Percentiles rank a stretch among this genome's conserved stretches.
Evolutionary conservation across 2,888 invertebrate genomes (phyloP).

Genomic region (Tachina grossa): DNA sequence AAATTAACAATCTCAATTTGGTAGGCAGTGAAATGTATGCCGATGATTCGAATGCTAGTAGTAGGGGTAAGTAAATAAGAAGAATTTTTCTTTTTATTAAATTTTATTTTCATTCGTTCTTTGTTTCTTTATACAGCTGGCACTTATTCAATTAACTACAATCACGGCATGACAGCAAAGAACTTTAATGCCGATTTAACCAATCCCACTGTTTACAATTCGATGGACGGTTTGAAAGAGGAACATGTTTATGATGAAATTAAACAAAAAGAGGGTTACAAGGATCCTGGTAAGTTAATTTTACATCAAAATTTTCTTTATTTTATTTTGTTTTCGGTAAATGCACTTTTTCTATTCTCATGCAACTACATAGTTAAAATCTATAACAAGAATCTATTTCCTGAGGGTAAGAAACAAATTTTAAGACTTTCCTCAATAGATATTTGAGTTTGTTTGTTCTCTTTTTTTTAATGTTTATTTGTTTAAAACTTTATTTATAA

Average conservation of each 20-base stretch:
- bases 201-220: conserved; percentile 92
- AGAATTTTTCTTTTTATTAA: neutral
- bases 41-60: conserved; percentile 84
- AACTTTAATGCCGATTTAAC: conserved; percentile 93
- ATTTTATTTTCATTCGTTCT: conserved; percentile 31
- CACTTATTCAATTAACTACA: conserved; percentile 85
- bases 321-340: conserved; percentile 10
- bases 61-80: conserved; percentile 81
- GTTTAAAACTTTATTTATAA: conserved; percentile 3
- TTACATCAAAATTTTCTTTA: neutral
- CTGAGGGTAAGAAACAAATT: conserved; percentile 79
- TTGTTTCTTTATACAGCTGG: conserved; percentile 80
- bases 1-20: conserved; percentile 82
- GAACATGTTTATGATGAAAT: conserved; percentile 96
- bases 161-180: conserved; percentile 87
- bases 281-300: conserved; percentile 85
- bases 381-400: conserved; percentile 81
- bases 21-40: conserved; percentile 77
- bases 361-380: conserved; percentile 77
- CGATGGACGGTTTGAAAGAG: conserved; percentile 88
- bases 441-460: neutral
- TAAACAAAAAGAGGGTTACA: conserved; percentile 89
- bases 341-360: neutral
- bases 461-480: neutral
- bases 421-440: conserved; percentile 33